phyloP scores from a whole-genome alignment of 2,888 invertebrate genomes.

The Macropis europaea region DNA sequence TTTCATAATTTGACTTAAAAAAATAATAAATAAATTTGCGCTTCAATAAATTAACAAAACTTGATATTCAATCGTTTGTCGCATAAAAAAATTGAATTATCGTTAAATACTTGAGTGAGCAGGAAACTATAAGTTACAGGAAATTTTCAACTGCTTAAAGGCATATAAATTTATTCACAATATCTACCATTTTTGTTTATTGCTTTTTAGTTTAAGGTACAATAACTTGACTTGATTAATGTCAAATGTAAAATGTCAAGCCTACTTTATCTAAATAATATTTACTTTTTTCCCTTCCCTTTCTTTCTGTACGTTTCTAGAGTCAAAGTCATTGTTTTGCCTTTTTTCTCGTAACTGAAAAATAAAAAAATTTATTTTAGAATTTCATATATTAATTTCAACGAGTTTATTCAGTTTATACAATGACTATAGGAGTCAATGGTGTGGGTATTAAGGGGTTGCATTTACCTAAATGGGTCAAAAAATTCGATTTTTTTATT shows the following conservation, averaged over 20 bases:
- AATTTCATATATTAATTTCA: constrained; percentile 54
- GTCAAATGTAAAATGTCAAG: constrained; percentile 30
- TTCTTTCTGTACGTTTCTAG: constrained; percentile 1
- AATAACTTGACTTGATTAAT: constrained; percentile 23
- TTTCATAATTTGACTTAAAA: neutral
- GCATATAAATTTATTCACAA: constrained; percentile 29
- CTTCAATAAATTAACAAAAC: constrained; percentile 20
- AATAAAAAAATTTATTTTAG: constrained; percentile 45
- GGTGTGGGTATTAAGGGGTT: no score
- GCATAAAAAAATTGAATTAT: constrained; percentile 14
- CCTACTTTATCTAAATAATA: constrained; percentile 29
- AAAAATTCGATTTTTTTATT: no score
- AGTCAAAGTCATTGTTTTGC: constrained; percentile 19
- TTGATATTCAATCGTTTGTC: constrained; percentile 1
- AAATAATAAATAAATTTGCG: constrained; percentile 20
- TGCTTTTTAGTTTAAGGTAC: constrained; percentile 42
- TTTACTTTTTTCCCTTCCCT: neutral
- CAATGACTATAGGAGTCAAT: constrained; percentile 55
- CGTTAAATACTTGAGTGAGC: constrained; percentile 1
- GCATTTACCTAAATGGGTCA: no score
- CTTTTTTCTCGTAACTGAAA: constrained; percentile 18
- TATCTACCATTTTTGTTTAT: constrained; percentile 32
- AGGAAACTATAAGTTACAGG: constrained; percentile 17
- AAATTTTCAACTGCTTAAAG: constrained; percentile 3
- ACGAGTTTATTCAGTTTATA: constrained; percentile 58